A percentile compares a stretch with the other conserved stretches of the same genome.
Conservation (phyloP, 1,140 invertebrate species). For the Caerostris darwini region DNA sequence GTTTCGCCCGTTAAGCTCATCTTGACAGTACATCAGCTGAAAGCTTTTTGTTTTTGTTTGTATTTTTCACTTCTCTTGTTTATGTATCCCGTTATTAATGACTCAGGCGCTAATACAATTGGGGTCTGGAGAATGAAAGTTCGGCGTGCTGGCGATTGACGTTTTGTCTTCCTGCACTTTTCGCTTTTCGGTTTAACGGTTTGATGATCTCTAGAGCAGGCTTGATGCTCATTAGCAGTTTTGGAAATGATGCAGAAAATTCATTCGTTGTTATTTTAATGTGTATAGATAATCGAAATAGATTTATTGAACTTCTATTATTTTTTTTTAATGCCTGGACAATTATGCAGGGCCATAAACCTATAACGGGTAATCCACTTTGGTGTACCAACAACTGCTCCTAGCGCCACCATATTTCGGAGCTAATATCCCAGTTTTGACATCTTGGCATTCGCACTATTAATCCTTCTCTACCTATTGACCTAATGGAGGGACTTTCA, state of each 20-base stretch:
- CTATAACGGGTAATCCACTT: no score
- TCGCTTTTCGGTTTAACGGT: not conserved
- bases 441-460: no score
- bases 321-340: no score
- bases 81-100: conserved; percentile 29
- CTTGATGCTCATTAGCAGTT: not conserved
- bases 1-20: conserved; percentile 13
- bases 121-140: not conserved
- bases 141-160: not conserved
- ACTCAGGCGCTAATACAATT: not conserved
- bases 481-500: no score
- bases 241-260: not conserved
- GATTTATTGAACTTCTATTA: no score
- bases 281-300: no score
- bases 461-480: no score
- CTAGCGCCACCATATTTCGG: no score
- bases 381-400: no score
- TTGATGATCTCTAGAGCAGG: not conserved
- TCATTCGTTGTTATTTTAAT: not conserved
- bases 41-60: not conserved
- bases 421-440: no score
- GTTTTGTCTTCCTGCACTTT: not conserved
- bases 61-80: not conserved
- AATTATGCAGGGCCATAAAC: no score
- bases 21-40: conserved; percentile 17